Conservation (phyloP, 2,113 vertebrate species). For the Irena cyanogastra region DNA sequence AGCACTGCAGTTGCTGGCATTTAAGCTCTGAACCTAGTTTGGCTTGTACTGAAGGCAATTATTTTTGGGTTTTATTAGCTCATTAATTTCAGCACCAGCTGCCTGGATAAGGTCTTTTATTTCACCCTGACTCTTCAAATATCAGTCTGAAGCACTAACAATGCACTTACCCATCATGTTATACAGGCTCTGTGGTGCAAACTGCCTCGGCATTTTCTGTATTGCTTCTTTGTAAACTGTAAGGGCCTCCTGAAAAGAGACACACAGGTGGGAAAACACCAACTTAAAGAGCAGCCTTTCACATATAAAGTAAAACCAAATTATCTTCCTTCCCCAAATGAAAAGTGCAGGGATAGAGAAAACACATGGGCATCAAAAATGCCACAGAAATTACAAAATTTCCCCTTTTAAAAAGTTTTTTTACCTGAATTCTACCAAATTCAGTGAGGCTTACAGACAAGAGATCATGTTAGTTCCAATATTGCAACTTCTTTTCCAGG, state of each 20-base stretch:
- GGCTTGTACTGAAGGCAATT: background rate
- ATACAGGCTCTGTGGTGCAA: conserved; percentile 97
- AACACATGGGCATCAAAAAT: background rate
- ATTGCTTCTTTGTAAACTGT: conserved; percentile 92
- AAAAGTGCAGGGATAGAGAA: background rate
- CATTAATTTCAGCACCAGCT: background rate
- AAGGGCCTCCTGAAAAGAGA: conserved; percentile 86
- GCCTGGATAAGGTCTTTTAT: background rate
- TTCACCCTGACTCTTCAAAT: background rate
- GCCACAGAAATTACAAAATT: background rate
- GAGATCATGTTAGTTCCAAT: background rate
- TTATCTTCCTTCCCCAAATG: background rate
- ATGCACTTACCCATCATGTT: conserved; percentile 97
- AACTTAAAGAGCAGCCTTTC: background rate
- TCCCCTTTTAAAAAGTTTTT: background rate
- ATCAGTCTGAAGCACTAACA: background rate
- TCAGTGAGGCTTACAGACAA: background rate
- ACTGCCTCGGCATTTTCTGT: conserved; percentile 97
- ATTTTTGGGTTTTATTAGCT: background rate
- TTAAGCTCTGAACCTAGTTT: background rate
- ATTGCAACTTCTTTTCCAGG: background rate
- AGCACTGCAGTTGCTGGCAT: background rate
- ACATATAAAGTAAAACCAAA: background rate
- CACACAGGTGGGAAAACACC: background rate
- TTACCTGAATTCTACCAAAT: background rate